Percentiles rank a stretch among this genome's conserved stretches.
phyloP scores from a whole-genome alignment of 2,888 invertebrate genomes.

The Endotricha flammealis region DNA sequence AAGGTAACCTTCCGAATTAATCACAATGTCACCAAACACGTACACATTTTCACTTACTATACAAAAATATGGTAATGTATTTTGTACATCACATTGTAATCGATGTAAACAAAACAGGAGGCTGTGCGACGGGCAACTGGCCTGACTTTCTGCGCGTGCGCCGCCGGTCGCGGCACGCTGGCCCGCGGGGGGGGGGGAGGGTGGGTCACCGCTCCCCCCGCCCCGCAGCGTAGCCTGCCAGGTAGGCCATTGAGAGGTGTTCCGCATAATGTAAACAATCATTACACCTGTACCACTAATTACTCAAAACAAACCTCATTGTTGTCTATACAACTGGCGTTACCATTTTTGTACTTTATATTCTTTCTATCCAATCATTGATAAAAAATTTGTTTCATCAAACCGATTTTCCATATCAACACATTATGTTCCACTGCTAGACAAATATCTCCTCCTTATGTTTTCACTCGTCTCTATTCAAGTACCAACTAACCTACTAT shows the following conservation, averaged over 20 bases:
- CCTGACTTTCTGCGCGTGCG: conserved; percentile 66
- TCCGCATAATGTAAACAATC: conserved; percentile 55
- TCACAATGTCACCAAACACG: not conserved
- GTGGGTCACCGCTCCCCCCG: conserved; percentile 51
- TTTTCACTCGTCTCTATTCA: too few relatives aligned
- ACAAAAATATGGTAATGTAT: conserved; percentile 8
- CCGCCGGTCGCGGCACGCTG: conserved; percentile 36
- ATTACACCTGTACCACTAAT: conserved; percentile 51
- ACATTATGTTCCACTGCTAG: too few relatives aligned
- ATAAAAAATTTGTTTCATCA: too few relatives aligned
- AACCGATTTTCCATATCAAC: too few relatives aligned
- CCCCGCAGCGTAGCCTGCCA: conserved; percentile 38
- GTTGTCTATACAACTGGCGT: too few relatives aligned
- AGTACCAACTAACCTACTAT: too few relatives aligned
- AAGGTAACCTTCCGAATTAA: conserved; percentile 19
- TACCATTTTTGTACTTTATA: too few relatives aligned
- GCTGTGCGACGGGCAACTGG: conserved; percentile 74
- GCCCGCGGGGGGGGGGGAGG: conserved; percentile 34
- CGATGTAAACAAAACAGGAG: conserved; percentile 71
- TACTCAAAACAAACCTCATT: conserved; percentile 20
- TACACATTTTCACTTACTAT: not conserved
- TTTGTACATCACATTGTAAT: conserved; percentile 33
- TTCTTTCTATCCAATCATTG: too few relatives aligned
- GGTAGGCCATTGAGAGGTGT: conserved; percentile 47
- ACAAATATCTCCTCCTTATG: too few relatives aligned